Percentiles rank a stretch among this genome's conserved stretches.
phyloP scores from a whole-genome alignment of 2,888 invertebrate genomes.

The Yponomeuta malinellus region DNA sequence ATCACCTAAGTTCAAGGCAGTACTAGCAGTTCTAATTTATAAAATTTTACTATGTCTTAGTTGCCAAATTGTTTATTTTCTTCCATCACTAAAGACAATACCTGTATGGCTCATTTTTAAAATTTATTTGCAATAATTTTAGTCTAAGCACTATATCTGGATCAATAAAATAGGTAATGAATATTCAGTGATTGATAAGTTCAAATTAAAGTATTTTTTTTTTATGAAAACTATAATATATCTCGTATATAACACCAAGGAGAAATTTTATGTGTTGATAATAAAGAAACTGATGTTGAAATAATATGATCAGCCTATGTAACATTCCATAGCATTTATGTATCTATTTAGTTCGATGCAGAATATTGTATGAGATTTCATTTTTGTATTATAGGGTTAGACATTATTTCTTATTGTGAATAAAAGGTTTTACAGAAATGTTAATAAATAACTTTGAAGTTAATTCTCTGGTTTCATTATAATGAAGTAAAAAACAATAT shows the following conservation, averaged over 20 bases:
- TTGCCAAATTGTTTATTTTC: background rate
- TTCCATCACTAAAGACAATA: background rate
- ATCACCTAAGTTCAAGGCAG: background rate
- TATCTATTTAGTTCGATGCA: background rate
- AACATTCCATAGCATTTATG: constrained; percentile 11
- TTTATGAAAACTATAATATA: too few relatives aligned
- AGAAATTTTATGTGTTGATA: too few relatives aligned
- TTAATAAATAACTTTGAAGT: constrained; percentile 43
- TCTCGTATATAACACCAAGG: too few relatives aligned
- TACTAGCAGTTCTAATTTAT: background rate
- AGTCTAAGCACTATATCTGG: background rate
- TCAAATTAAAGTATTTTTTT: too few relatives aligned
- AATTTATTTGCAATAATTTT: background rate
- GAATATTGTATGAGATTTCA: background rate
- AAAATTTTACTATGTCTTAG: background rate
- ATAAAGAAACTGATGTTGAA: background rate
- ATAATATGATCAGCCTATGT: background rate
- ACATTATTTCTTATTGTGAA: constrained; percentile 10
- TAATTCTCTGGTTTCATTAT: constrained; percentile 23
- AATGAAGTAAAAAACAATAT: background rate
- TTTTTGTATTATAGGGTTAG: background rate
- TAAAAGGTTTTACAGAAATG: constrained; percentile 45
- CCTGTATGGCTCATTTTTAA: background rate
- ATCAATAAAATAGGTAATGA: too few relatives aligned
- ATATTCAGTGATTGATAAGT: too few relatives aligned